Percentiles rank a stretch among this genome's conserved stretches.
These are phyloP conservation scores for Saccostrea cuccullata DNA, from an alignment of 1,140 invertebrate genomes.

Conservation along the genomic window DNA sequence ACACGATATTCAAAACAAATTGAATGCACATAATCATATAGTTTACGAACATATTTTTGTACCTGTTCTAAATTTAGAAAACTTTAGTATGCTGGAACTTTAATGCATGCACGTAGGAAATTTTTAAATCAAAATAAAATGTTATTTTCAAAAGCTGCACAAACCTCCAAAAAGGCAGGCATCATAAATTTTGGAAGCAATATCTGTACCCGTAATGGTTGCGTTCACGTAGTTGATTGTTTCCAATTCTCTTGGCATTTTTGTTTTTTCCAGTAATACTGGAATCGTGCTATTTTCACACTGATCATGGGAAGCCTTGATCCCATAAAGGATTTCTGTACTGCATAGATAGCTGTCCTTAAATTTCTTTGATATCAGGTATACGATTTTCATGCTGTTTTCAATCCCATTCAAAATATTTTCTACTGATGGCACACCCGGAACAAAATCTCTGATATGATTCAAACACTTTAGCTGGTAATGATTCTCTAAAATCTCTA, in stretches of 20 bases:
- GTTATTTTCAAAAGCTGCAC: no score
- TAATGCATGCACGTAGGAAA: no score
- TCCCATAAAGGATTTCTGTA: neutral
- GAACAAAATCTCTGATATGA: neutral
- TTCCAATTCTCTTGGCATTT: slow-evolving; percentile 2
- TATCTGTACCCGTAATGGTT: neutral
- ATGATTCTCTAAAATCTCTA: neutral
- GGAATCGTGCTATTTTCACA: slow-evolving; percentile 3
- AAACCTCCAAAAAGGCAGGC: neutral
- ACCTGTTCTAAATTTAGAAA: no score
- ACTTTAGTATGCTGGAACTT: no score
- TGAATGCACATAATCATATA: no score
- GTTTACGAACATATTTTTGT: no score
- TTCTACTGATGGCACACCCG: neutral
- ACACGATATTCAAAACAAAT: no score
- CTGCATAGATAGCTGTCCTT: neutral
- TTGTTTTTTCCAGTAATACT: neutral
- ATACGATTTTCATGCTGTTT: slow-evolving; percentile 10
- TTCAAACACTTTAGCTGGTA: neutral
- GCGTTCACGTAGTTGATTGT: neutral
- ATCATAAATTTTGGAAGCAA: neutral
- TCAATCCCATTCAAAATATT: neutral
- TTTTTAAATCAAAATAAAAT: no score
- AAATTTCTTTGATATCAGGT: neutral
- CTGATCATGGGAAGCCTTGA: neutral